These are phyloP conservation scores for Pseudopodoces humilis DNA, from an alignment of 2,113 vertebrate genomes.

Conservation along the genomic window DNA sequence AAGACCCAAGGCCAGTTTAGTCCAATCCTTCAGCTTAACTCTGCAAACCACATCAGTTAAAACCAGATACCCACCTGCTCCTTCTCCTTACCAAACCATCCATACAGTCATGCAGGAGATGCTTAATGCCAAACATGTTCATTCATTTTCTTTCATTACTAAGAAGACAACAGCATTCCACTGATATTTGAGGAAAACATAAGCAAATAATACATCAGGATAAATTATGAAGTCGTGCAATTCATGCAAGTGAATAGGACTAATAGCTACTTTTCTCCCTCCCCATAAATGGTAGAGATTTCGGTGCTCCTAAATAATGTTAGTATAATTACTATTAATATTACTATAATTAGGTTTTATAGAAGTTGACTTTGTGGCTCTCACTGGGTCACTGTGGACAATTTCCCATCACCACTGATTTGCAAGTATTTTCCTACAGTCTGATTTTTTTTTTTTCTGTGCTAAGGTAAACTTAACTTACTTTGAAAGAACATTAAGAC, in stretches of 20 bases:
- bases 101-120: not conserved
- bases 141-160: not conserved
- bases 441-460: not conserved
- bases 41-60: not conserved
- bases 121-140: not conserved
- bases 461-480: not conserved
- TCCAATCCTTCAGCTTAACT: not conserved
- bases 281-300: not conserved
- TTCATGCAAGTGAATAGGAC: not conserved
- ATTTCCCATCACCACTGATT: not conserved
- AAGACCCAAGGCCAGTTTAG: not conserved
- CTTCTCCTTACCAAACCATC: not conserved
- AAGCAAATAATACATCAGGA: not conserved
- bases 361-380: not conserved
- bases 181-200: not conserved
- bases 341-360: not conserved
- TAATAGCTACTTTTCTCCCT: not conserved
- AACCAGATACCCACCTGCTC: not conserved
- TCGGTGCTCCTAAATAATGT: not conserved
- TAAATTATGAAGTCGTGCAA: not conserved
- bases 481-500: not conserved
- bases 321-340: not conserved
- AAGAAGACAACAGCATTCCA: not conserved
- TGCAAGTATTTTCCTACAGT: not conserved
- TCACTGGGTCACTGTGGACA: not conserved